phyloP scores from a whole-genome alignment of 1,140 invertebrate genomes.

The Nephila pilipes region DNA sequence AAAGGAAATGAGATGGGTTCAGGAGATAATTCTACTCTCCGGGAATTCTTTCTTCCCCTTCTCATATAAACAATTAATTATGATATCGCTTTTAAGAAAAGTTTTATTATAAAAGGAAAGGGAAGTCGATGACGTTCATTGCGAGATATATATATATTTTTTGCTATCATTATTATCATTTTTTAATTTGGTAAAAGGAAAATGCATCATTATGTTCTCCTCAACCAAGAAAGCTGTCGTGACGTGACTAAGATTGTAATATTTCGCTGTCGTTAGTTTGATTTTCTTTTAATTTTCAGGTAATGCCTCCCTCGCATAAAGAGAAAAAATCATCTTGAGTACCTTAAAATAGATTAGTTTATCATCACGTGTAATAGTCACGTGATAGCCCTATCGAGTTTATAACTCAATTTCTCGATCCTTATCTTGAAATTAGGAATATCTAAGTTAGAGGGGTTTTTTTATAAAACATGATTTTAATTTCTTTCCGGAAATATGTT shows the following conservation, averaged over 20 bases:
- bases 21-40: slow-evolving; percentile 56
- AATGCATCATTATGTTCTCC: background rate
- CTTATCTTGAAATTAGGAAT: too few species aligned
- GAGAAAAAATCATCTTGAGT: background rate
- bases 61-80: slow-evolving; percentile 72
- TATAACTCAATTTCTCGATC: too few species aligned
- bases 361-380: background rate
- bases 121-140: slow-evolving; percentile 27
- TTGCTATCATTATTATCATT: background rate
- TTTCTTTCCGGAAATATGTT: too few species aligned
- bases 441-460: too few species aligned
- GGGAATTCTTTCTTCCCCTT: background rate
- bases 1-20: slow-evolving; percentile 64
- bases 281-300: background rate
- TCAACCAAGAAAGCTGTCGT: background rate
- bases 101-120: slow-evolving; percentile 48
- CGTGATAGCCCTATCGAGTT: too few species aligned
- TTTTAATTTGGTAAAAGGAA: background rate
- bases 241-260: background rate
- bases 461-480: too few species aligned
- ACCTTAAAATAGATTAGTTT: background rate
- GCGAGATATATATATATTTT: background rate
- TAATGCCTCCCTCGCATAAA: background rate
- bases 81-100: slow-evolving; percentile 67
- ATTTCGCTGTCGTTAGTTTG: background rate